A percentile compares a stretch with the other conserved stretches of the same genome.
phyloP scores from a whole-genome alignment of 2,113 vertebrate species.

The Oceanites oceanicus region DNA sequence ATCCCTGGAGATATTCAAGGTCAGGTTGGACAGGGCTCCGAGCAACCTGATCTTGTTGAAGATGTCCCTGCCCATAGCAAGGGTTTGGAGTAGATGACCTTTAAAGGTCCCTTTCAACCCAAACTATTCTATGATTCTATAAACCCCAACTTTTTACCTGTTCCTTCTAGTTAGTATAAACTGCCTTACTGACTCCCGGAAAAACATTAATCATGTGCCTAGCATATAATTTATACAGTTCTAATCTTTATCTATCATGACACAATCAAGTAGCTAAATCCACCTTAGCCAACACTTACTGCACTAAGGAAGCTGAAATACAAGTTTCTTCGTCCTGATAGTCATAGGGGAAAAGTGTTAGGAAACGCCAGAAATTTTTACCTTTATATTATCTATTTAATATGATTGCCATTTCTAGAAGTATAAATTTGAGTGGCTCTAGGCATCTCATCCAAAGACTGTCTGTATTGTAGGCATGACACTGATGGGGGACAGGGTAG shows the following conservation, averaged over 20 bases:
- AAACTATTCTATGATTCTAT: too few species aligned
- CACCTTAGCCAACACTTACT: not conserved
- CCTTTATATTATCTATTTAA: not conserved
- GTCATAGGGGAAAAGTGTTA: not conserved
- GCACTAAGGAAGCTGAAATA: not conserved
- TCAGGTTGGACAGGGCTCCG: too few species aligned
- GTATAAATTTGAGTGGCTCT: not conserved
- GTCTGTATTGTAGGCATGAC: not conserved
- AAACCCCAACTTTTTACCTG: not conserved
- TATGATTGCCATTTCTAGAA: not conserved
- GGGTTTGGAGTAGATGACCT: too few species aligned
- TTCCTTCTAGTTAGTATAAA: not conserved
- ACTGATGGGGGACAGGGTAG: not conserved
- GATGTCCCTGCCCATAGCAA: too few species aligned
- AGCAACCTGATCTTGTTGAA: too few species aligned
- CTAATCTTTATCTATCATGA: not conserved
- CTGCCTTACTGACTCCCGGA: not conserved
- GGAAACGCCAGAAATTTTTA: not conserved
- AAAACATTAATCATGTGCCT: not conserved
- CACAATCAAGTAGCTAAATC: not conserved
- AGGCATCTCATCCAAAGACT: not conserved
- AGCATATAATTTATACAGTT: not conserved
- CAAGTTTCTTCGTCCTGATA: not conserved
- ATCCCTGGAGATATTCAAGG: too few species aligned
- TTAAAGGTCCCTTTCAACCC: too few species aligned